Percentiles rank a stretch among this genome's conserved stretches.
Evolutionary conservation across 2,113 vertebrate genomes (phyloP).

Genomic region (Galeopterus variegatus): DNA sequence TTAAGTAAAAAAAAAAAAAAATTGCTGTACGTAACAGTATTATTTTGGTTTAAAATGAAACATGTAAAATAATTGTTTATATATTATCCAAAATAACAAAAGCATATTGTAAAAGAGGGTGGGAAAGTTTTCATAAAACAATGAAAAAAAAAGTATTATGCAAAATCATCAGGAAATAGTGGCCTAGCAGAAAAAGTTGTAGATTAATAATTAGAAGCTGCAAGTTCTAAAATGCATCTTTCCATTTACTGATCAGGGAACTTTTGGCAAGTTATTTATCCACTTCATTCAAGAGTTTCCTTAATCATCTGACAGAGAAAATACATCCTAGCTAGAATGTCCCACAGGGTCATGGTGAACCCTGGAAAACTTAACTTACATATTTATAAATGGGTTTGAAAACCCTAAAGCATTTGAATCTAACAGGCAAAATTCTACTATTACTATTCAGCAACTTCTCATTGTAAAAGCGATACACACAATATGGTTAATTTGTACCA

Average conservation of each 20-base stretch:
- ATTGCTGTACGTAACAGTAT: background rate
- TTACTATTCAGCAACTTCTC: background rate
- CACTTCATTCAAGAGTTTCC: background rate
- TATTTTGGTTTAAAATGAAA: background rate
- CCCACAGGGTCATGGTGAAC: background rate
- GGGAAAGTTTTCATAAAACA: background rate
- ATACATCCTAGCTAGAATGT: background rate
- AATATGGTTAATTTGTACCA: no score
- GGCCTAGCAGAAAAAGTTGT: background rate
- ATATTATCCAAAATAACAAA: background rate
- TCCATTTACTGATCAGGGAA: fast-evolving
- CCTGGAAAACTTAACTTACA: background rate
- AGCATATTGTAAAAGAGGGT: background rate
- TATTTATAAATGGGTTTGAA: background rate
- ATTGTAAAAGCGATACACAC: background rate
- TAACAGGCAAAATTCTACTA: no score
- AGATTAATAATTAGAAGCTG: background rate
- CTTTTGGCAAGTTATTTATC: fast-evolving
- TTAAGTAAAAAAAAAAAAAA: background rate
- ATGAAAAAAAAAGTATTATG: background rate
- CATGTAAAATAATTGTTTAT: background rate
- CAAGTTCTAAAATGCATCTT: background rate
- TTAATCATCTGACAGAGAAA: no score
- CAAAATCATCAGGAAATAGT: background rate
- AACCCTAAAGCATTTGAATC: background rate